Percentiles rank a stretch among this genome's conserved stretches.
Conservation (phyloP, 2,888 invertebrate genomes). For the Junonia oenone region DNA sequence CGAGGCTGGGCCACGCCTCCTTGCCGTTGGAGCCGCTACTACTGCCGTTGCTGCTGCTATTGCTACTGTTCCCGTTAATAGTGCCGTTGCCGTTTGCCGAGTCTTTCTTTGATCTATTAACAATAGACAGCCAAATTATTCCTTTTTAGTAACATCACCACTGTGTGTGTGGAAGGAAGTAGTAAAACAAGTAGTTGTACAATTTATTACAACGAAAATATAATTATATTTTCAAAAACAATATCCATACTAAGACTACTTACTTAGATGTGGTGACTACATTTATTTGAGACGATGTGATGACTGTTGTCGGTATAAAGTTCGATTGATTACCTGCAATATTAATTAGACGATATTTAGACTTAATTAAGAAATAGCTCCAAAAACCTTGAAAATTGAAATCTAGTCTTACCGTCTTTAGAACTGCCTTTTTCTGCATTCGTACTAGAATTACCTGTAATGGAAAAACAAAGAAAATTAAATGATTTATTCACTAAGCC, state of each 20-base stretch:
- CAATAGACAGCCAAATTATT: too few species aligned
- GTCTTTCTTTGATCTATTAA: slow-evolving; percentile 67
- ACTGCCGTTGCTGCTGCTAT: slow-evolving; percentile 36
- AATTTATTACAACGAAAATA: too few species aligned
- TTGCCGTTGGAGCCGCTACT: slow-evolving; percentile 61
- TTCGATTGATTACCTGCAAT: slow-evolving; percentile 69
- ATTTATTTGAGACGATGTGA: slow-evolving; percentile 75
- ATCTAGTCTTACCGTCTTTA: slow-evolving; percentile 61
- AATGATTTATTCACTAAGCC: too few species aligned
- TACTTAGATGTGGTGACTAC: slow-evolving; percentile 77
- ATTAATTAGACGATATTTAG: neutral
- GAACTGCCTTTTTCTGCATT: slow-evolving; percentile 73
- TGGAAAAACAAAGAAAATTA: neutral
- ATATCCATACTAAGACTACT: too few species aligned
- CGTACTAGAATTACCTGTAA: slow-evolving; percentile 71
- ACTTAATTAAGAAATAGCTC: neutral
- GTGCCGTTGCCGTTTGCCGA: slow-evolving; percentile 43
- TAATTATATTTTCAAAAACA: too few species aligned
- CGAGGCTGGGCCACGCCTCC: slow-evolving; percentile 87
- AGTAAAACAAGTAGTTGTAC: too few species aligned
- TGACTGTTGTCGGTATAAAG: slow-evolving; percentile 75
- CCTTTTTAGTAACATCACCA: too few species aligned
- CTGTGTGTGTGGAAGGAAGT: too few species aligned
- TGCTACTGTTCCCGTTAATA: slow-evolving; percentile 34
- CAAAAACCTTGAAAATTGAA: neutral